Base-by-base conservation (phyloP, 2,888 invertebrate genomes). In the Hylaea fasciaria region DNA sequence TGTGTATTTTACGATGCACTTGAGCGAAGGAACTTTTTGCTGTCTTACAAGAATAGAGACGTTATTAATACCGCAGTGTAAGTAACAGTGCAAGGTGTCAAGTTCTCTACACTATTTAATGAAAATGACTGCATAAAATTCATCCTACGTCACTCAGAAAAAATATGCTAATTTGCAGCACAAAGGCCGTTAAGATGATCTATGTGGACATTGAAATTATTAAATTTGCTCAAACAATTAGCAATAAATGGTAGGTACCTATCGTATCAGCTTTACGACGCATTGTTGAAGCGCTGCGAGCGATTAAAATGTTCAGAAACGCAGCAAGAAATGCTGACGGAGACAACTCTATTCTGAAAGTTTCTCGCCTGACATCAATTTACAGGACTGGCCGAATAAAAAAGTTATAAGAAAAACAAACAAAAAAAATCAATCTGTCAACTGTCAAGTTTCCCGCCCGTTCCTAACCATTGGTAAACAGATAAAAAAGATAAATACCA, bases 221-320 rank as follows among this genome's bases (percentile, higher is more conserved):
- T 64, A 60, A 64, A 69, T 43, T 61, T 61, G 32, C 13, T 37
- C 52, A 56, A 78, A 87, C 86, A 89, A 89, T 89, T 83, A 85
- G 83, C 74, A 81, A 84, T 87, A 84, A 86, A 67, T 65, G 71
- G 54, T 50, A 64, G n/a, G n/a, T n/a, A n/a, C n/a, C n/a, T n/a
- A n/a, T n/a, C n/a, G 64, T 62, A 72, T 68, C 57, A 61, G 66
- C 63, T 76, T 85, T 78, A 85, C 79, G 72, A 69, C 65, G 73
- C 62, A 86, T 87, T 89, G 87, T 87, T 76, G 69, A 13, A 12
- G 35, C 32, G 2, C 32, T 53, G 43, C 39, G 48, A 72, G 29
- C 16, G 78, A 85, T 84, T 77, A 82, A 83, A 83, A 82, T 69
- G 77, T 80, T 16, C 47, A 16, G 2, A 11, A 13, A 13, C 1